Conservation (phyloP, 1,140 invertebrate species). For the Dermatophagoides farinae region DNA sequence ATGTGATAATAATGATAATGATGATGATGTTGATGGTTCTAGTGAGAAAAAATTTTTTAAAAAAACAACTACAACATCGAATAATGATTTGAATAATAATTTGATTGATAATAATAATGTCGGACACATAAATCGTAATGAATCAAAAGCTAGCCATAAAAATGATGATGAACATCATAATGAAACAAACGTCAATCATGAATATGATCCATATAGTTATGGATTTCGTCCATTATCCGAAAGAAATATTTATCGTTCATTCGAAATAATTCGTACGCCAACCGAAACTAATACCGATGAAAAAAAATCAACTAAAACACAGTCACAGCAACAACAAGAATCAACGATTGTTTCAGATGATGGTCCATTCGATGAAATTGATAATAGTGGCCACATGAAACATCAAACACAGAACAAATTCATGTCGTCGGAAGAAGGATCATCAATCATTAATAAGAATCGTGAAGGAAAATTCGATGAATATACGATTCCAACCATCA, state of each 20-base stretch:
- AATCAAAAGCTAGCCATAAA: neutral
- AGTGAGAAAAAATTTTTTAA: no score
- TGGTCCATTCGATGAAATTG: neutral
- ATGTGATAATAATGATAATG: no score
- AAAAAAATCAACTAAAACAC: neutral
- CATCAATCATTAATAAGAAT: no score
- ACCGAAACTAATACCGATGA: neutral
- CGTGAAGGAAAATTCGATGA: no score
- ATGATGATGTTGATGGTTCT: no score
- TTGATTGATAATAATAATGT: no score
- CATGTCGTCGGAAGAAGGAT: neutral
- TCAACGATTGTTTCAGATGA: neutral
- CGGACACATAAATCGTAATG: neutral
- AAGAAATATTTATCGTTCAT: neutral
- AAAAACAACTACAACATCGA: no score
- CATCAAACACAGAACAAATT: neutral
- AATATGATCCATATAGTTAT: conserved; percentile 1
- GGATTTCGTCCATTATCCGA: conserved; percentile 1
- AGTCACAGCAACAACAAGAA: neutral
- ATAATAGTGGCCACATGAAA: neutral
- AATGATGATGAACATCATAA: neutral
- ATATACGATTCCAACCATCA: no score
- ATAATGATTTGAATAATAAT: no score
- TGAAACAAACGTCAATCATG: no score
- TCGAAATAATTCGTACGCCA: neutral